Evolutionary conservation across 2,888 invertebrate species (phyloP).

Genomic region (Notocelia uddmanniana): DNA sequence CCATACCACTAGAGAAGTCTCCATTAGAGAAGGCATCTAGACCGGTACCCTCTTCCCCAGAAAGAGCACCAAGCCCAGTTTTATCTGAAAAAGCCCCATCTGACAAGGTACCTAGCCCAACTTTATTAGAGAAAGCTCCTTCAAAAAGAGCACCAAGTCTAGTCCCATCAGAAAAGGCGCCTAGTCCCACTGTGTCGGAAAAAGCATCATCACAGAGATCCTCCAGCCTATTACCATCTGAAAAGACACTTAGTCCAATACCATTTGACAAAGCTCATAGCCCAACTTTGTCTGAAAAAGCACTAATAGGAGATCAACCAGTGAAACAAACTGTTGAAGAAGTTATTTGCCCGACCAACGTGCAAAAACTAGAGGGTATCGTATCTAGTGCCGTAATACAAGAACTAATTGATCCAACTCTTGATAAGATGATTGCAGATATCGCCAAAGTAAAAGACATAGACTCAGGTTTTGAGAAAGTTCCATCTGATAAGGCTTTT

Average conservation of each 20-base stretch:
- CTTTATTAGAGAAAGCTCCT: slow-evolving; percentile 40
- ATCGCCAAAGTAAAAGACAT: background rate
- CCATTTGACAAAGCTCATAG: slow-evolving; percentile 25
- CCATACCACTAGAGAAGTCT: slow-evolving; percentile 32
- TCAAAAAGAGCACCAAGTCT: slow-evolving; percentile 39
- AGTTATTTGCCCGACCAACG: slow-evolving; percentile 12
- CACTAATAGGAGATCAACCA: slow-evolving; percentile 9
- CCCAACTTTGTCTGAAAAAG: slow-evolving; percentile 26
- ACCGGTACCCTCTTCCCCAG: slow-evolving; percentile 26
- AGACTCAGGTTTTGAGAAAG: slow-evolving; percentile 9
- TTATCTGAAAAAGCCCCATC: slow-evolving; percentile 36
- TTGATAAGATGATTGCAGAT: slow-evolving; percentile 19
- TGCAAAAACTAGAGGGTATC: slow-evolving; percentile 14
- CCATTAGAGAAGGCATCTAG: slow-evolving; percentile 42
- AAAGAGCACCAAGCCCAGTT: slow-evolving; percentile 19
- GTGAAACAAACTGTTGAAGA: slow-evolving; percentile 1
- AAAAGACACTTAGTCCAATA: background rate
- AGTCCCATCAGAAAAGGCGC: slow-evolving; percentile 30
- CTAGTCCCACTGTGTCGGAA: background rate
- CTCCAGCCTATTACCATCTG: slow-evolving; percentile 1
- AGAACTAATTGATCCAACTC: slow-evolving; percentile 27
- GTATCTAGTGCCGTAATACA: slow-evolving; percentile 39
- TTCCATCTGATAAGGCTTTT: slow-evolving; percentile 30
- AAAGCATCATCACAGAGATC: slow-evolving; percentile 10
- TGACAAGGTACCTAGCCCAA: slow-evolving; percentile 41